Base-by-base conservation (phyloP, 2,888 invertebrate genomes). In the Patella caerulea region DNA sequence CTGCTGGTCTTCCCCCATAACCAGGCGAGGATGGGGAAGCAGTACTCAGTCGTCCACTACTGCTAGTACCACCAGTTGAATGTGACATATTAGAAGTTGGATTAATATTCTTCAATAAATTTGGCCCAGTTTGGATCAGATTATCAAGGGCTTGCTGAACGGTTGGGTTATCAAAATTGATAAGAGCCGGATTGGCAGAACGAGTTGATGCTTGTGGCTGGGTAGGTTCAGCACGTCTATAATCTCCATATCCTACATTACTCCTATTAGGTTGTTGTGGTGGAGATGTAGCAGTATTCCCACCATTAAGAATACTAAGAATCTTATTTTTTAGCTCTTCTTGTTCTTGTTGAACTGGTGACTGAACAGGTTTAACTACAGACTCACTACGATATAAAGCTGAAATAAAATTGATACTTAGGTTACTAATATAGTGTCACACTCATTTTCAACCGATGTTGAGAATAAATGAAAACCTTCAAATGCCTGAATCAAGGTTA, bases 251-350 rank as follows among this genome's bases (percentile, higher is more conserved):
- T 24, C 65, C 78, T 24, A 72, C 73, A 29, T 73, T 71, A 53
- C 14, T 65, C 34, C 29, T 55, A 11, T 78, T 71, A 14, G 71
- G 77, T 12, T 78, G 74, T 2, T 45, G 69, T 1, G 69, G 29
- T 14, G 71, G 69, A 11, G 75, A 71, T 19, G 74, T 75, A 19
- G 74, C 79, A 14, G 70, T 56, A 29, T 59, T 29, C 11, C 74
- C 79, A 1, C 86, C 85, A 83, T 88, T 87, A 80, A 96, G 91
- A 83, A 96, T 95, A 90, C 94, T 96, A 84, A 96, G 92, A 84
- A 96, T 96, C 83, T 96, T 94, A 86, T 94, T 95, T 87, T 96
- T 96, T 0, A 96, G 92, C 84, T 95, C 94, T 90, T 95, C 94
- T 73, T 90, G 89, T 74, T 88, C 83, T 69, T 84, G 84, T 70